Percentiles rank a stretch among this genome's conserved stretches.
Conservation (phyloP, 2,113 vertebrate genomes). For the Trichomycterus rosablanca region DNA sequence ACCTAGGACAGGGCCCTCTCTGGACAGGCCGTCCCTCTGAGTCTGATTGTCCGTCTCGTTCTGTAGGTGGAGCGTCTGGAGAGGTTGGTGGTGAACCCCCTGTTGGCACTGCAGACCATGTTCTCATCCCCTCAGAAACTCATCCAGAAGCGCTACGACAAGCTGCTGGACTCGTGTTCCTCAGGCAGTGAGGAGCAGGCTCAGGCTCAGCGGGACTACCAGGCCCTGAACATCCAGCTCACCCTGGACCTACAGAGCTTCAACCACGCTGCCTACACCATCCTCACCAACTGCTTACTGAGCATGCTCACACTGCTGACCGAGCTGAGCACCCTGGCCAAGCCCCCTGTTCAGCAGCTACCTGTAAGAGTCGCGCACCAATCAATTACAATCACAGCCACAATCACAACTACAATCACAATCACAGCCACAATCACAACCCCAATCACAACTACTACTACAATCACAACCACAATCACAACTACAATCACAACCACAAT, state of each 20-base stretch:
- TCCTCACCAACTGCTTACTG: constrained; percentile 77
- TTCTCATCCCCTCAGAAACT: constrained; percentile 93
- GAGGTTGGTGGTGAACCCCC: constrained; percentile 73
- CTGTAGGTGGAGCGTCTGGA: constrained; percentile 61
- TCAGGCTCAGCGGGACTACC: constrained; percentile 80
- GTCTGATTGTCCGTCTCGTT: not conserved
- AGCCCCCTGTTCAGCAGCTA: constrained; percentile 61
- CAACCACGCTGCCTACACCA: constrained; percentile 73
- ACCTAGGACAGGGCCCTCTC: no score
- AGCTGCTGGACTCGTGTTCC: constrained; percentile 85
- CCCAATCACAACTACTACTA: no score
- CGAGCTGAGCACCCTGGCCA: constrained; percentile 61
- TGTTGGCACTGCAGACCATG: constrained; percentile 78
- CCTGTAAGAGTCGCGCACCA: constrained; percentile 66
- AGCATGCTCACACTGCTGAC: constrained; percentile 72
- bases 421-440: no score
- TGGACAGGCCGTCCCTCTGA: not conserved
- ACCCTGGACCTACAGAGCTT: constrained; percentile 89
- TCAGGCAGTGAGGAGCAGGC: constrained; percentile 70
- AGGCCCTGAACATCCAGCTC: constrained; percentile 87
- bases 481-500: no score
- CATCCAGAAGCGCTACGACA: constrained; percentile 97
- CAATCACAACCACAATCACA: not conserved
- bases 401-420: no score
- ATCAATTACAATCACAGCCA: not conserved